Percentiles rank a stretch among this genome's conserved stretches.
Evolutionary conservation across 2,113 vertebrate species (phyloP).

Genomic region (Lonchura striata): DNA sequence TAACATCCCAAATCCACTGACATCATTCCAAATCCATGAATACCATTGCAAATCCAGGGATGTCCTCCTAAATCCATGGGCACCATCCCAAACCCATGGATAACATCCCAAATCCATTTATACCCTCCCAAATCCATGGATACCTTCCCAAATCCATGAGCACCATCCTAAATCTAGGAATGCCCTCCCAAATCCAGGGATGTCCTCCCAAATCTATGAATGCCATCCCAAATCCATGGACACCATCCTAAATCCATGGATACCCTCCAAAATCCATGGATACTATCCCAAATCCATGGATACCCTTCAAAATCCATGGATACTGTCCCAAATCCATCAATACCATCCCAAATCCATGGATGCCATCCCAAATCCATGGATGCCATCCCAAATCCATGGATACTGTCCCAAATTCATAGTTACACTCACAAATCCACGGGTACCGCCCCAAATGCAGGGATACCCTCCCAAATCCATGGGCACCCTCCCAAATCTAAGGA

Average conservation of each 20-base stretch:
- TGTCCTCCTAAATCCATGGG: accelerated
- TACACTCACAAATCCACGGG: neutral
- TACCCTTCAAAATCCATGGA: neutral
- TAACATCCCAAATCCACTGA: neutral
- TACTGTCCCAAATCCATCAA: neutral
- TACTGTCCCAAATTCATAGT: neutral
- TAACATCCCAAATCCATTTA: neutral
- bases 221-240: accelerated
- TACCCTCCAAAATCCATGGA: neutral
- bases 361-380: neutral
- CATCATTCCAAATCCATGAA: neutral
- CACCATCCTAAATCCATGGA: neutral
- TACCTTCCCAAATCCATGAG: neutral
- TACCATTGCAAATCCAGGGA: accelerated
- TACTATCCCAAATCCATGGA: neutral
- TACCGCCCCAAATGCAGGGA: neutral
- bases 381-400: neutral
- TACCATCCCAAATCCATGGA: neutral
- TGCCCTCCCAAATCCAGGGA: neutral
- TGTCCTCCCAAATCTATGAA: accelerated
- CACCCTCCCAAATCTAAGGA: neutral
- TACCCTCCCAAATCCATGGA: neutral
- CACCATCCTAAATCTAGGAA: neutral
- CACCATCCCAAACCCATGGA: accelerated
- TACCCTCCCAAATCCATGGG: neutral